These are phyloP conservation scores for Patella ulyssiponensis DNA, from an alignment of 2,888 invertebrate species.

Conservation along the genomic window DNA sequence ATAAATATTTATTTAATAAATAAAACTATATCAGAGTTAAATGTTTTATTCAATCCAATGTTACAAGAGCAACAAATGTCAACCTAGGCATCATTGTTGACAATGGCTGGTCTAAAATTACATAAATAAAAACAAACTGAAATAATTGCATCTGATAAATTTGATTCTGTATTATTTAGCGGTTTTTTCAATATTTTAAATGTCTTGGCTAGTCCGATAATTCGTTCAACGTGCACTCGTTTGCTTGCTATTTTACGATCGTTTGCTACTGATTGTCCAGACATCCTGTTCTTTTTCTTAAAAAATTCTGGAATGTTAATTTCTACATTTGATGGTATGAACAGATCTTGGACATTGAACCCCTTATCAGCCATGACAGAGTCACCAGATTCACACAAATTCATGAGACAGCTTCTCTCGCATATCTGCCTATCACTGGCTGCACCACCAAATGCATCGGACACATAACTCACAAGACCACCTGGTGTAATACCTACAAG, in stretches of 20 bases:
- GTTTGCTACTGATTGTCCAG: conserved; percentile 20
- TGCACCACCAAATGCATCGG: conserved; percentile 35
- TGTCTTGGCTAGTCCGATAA: conserved; percentile 37
- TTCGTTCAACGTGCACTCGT: conserved; percentile 44
- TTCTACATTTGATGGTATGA: conserved; percentile 33
- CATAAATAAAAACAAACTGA: conserved; percentile 16
- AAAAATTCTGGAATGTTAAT: conserved; percentile 44
- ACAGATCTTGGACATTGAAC: conserved; percentile 32
- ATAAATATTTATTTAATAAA: conserved; percentile 8
- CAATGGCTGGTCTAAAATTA: conserved; percentile 11
- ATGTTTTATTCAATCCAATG: too few species aligned
- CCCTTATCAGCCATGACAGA: conserved; percentile 32
- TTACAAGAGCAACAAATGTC: too few species aligned
- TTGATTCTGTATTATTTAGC: not conserved
- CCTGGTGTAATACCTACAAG: conserved; percentile 29
- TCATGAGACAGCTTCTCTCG: conserved; percentile 29
- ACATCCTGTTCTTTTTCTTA: conserved; percentile 39
- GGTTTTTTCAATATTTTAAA: conserved; percentile 24
- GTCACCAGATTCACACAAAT: conserved; percentile 38
- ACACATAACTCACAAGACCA: conserved; percentile 22
- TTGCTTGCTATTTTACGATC: conserved; percentile 42
- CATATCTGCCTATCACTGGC: conserved; percentile 42
- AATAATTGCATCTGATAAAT: conserved; percentile 9
- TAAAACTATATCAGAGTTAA: too few species aligned
- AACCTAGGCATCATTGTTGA: not conserved